Conservation (phyloP, 1,140 invertebrate species). For the Drosophila biarmipes region DNA sequence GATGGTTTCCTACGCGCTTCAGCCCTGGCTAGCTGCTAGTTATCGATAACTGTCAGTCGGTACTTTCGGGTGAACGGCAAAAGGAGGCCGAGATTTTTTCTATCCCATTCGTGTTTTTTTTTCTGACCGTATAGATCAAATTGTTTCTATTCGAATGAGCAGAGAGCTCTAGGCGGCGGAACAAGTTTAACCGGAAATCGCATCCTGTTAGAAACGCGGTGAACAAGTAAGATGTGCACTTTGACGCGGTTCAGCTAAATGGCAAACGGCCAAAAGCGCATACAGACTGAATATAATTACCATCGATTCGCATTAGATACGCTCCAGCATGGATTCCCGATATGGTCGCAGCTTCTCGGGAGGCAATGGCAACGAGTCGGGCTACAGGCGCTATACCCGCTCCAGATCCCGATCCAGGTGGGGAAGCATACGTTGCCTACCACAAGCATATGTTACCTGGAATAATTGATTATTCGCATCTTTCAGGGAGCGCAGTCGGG, state of each 20-base stretch:
- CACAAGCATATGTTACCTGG: background rate
- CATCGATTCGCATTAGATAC: conserved; percentile 45
- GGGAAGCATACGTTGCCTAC: background rate
- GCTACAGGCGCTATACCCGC: conserved; percentile 60
- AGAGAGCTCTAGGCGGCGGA: background rate
- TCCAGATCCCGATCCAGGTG: conserved; percentile 73
- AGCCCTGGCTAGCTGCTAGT: background rate
- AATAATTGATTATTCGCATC: background rate
- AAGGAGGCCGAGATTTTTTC: conserved; percentile 35
- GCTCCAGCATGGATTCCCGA: conserved; percentile 64
- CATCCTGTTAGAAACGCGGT: background rate
- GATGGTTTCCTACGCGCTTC: background rate
- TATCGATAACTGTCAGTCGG: conserved; percentile 11
- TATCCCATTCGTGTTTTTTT: conserved; percentile 8
- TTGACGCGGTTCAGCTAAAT: background rate
- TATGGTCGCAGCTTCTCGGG: conserved; percentile 67
- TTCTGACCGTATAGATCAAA: background rate
- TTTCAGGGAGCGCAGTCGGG: conserved; percentile 53
- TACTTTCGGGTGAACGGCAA: conserved; percentile 9
- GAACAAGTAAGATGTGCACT: conserved; percentile 23
- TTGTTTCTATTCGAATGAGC: conserved; percentile 13
- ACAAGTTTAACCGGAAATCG: background rate
- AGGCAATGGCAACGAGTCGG: conserved; percentile 23
- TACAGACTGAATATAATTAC: conserved; percentile 19
- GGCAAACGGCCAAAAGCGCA: background rate